Percentiles rank a stretch among this genome's conserved stretches.
Evolutionary conservation across 1,140 invertebrate species (phyloP).

Genomic region (Vanessa tameamea): DNA sequence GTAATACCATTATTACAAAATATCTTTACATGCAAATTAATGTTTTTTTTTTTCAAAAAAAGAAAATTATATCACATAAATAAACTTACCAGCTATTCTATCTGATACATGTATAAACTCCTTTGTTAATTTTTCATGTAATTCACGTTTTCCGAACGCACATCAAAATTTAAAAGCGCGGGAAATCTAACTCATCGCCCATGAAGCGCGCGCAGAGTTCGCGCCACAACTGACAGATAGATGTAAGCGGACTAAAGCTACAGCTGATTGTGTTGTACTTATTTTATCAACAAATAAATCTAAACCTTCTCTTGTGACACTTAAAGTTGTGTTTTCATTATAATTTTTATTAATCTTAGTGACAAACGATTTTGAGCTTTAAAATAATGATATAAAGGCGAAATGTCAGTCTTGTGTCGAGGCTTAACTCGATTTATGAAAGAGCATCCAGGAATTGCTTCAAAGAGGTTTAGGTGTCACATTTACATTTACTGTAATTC

Average conservation of each 20-base stretch:
- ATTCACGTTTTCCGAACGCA: constrained; percentile 28
- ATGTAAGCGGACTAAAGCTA: constrained; percentile 40
- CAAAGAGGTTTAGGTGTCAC: constrained; percentile 24
- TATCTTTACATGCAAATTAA: too few relatives aligned
- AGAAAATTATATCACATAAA: background rate
- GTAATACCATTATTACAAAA: too few relatives aligned
- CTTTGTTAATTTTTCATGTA: background rate
- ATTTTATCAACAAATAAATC: constrained; percentile 13
- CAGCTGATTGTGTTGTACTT: constrained; percentile 48
- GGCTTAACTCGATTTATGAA: background rate
- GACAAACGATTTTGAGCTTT: constrained; percentile 24
- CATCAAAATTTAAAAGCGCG: constrained; percentile 38
- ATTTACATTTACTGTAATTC: constrained; percentile 30
- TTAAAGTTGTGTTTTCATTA: constrained; percentile 10
- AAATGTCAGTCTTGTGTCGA: background rate
- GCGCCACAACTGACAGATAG: constrained; percentile 64
- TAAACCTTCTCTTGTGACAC: background rate
- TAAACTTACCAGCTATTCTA: background rate
- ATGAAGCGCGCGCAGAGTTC: constrained; percentile 56
- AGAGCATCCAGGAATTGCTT: constrained; percentile 14
- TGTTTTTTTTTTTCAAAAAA: too few relatives aligned
- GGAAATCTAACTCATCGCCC: constrained; percentile 40
- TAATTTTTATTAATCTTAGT: background rate
- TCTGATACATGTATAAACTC: background rate
- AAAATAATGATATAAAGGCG: constrained; percentile 1